Percentiles rank a stretch among this genome's conserved stretches.
These are phyloP conservation scores for Entosphenus tridentatus DNA, from an alignment of 2,113 vertebrate genomes.

Conservation along the genomic window DNA sequence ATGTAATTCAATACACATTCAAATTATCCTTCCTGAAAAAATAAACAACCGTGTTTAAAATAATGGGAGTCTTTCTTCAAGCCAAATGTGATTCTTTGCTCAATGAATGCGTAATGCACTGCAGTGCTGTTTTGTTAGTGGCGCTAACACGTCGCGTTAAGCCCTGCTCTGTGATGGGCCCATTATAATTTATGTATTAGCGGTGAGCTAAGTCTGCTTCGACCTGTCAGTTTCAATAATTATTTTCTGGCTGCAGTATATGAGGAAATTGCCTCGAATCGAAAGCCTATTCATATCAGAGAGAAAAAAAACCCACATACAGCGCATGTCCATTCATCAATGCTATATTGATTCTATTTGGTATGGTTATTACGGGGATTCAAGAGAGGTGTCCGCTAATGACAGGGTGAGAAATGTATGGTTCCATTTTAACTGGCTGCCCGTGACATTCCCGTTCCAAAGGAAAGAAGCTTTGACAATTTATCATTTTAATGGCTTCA, in stretches of 20 bases:
- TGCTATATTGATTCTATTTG: slow-evolving; percentile 2
- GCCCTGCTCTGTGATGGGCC: too few relatives aligned
- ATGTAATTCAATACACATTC: too few relatives aligned
- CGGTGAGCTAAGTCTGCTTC: too few relatives aligned
- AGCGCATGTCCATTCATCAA: slow-evolving; percentile 6
- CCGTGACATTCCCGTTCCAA: background rate
- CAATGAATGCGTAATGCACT: too few relatives aligned
- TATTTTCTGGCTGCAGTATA: background rate
- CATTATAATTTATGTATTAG: too few relatives aligned
- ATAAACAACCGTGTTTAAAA: too few relatives aligned
- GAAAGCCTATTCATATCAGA: slow-evolving; percentile 1
- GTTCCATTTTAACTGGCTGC: slow-evolving; percentile 1
- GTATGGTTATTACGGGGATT: background rate
- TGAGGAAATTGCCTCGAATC: background rate
- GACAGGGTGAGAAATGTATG: slow-evolving; percentile 4
- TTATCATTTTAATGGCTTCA: slow-evolving; percentile 4
- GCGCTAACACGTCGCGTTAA: too few relatives aligned
- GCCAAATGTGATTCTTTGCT: too few relatives aligned
- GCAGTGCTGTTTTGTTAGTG: too few relatives aligned
- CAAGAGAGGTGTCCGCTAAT: background rate
- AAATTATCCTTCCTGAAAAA: too few relatives aligned
- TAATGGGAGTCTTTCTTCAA: too few relatives aligned
- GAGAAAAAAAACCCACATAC: background rate
- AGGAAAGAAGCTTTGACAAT: slow-evolving; percentile 3
- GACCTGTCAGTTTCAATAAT: background rate